Base-by-base conservation (phyloP, 2,113 vertebrate species). In the Notarius quadriscutis region DNA sequence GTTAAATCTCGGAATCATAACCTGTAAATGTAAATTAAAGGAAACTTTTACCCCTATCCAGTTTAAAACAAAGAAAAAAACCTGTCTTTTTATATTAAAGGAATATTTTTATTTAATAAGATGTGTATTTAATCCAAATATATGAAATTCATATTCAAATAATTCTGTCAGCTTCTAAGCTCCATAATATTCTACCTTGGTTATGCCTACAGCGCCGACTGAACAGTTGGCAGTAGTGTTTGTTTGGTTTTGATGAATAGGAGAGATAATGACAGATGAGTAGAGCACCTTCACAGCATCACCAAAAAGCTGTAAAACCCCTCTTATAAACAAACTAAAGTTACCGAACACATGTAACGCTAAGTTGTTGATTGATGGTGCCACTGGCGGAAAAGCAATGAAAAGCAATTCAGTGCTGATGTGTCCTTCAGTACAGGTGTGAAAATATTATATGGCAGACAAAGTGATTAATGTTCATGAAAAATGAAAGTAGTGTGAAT, bases 151-250 rank as follows among this genome's bases (percentile, higher is more conserved):
- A 75, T 12, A 75, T 51, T 75, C 20, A 12, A 22, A 50, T 14
- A 7, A 5, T 77, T 77, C 12, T 77, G 48, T n/a, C 48, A 53
- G 22, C 74, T 53, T 53, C 74, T 7, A 77, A 5, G 30, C 20
- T 81, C 30, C 34, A 81, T 62, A 7, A 62, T 62, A 58, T 62
- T n/a, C 5, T 78, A 50, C 30, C 72, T 30, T 57, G 69, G 53
- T 25, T 51, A 2, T 60, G 17, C 30, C 55, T 62, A 41, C 18
- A 74, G 5, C 30, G 22, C 30, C 17, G 18, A 58, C 71, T 60
- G 30, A 75, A 62, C 84, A 85, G 84, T 71, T 85, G 84, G 75
- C 84, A 85, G 71, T 48, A 48, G 34, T 85, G 84, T 85, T 85
- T 85, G 71, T 75, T 85, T 75, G 71, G 71, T 30, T 75, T 14